Evolutionary conservation across 2,113 vertebrate species (phyloP).

Genomic region (Alosa alosa): DNA sequence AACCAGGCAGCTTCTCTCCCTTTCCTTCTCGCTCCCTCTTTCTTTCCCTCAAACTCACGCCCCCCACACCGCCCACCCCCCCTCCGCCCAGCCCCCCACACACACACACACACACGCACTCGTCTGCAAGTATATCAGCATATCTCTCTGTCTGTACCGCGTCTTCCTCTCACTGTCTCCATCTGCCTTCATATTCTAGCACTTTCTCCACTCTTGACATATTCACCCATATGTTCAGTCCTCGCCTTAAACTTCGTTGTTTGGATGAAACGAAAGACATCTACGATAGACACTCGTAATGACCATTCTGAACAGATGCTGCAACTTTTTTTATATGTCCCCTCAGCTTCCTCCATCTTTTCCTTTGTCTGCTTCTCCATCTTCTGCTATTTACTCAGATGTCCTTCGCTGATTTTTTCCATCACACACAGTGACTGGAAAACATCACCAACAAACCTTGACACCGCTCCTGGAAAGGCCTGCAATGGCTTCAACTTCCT

Average conservation of each 20-base stretch:
- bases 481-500: conserved; percentile 78
- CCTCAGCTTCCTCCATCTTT: background rate
- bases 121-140: background rate
- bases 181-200: conserved; percentile 20
- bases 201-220: background rate
- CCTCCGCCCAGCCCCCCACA: background rate
- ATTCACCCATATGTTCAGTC: background rate
- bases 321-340: background rate
- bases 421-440: conserved; percentile 32
- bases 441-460: conserved; percentile 34
- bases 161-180: background rate
- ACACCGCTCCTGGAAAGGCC: conserved; percentile 49
- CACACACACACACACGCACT: background rate
- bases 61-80: conserved; percentile 19
- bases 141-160: background rate
- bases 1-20: conserved; percentile 19
- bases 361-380: background rate
- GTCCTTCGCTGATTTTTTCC: background rate
- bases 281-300: background rate
- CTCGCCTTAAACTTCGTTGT: background rate
- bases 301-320: background rate
- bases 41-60: conserved; percentile 18
- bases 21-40: conserved; percentile 32
- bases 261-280: background rate
- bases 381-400: background rate